Base-by-base conservation (phyloP, 1,140 invertebrate genomes). In the Ceratina japonica region DNA sequence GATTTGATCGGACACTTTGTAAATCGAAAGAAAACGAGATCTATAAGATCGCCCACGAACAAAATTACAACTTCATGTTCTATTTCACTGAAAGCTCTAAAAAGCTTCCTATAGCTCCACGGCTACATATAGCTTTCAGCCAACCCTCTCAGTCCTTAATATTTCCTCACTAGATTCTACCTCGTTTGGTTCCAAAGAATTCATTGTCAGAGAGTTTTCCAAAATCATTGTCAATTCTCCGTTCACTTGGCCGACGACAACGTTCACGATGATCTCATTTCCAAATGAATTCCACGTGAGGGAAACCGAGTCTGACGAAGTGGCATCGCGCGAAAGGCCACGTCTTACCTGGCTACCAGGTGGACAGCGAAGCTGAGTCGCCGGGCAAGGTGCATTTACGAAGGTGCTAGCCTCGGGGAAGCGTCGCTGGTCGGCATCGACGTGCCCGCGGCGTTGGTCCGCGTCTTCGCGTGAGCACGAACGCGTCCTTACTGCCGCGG, bases 401-500 rank as follows among this genome's bases (percentile, higher is more conserved):
- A 69, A 65, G 54, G 61, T 79, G 59, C 49, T 20, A 80, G 56
- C 72, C 81, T 77, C 72, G 31, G 59, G 62, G 65, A 75, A 73
- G 62, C 70, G 63, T 64, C 70, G 75, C 51, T 76, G 63, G 70
- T 74, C 81, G 80, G 37, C 75, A 70, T 83, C 81, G 61, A 75
- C 62, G 75, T 83, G 37, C 54, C 78, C 72, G 64, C 78, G 72
- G 37, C 81, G 54, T 71, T 72, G 72, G 59, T 75, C 65, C 83
- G 83, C 83, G 83, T 90, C 89, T 90, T 91, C 86, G 86, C 91
- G 89, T 89, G 87, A 89, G 90, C 91, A 89, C 91, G 90, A 90
- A 86, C 91, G 90, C 91, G 89, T 92, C 86, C 89, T 89, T 88
- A 92, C 91, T 92, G 91, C 80, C 86, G 84, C 86, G 86, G 79